Base-by-base conservation (phyloP, 2,888 invertebrate genomes). In the Carcina quercana region DNA sequence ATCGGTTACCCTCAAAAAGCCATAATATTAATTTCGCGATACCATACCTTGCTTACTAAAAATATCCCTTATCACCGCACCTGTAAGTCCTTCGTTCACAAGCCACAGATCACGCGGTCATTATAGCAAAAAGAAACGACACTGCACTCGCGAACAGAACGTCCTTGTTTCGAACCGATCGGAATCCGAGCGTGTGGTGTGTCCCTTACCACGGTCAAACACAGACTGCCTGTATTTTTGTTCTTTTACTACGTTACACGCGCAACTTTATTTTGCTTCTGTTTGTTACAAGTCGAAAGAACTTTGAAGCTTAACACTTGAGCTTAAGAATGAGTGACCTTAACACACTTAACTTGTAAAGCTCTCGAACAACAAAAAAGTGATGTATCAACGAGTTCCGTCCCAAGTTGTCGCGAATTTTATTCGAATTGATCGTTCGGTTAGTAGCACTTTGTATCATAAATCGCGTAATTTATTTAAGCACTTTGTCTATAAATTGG, bases 11-110 rank as follows among this genome's bases (percentile, higher is more conserved):
- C 75, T 68, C 60, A 53, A 53, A 56, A 58, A 62, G 5, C 58
- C 59, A 61, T 64, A 52, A 57, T 43, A n/a, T 45, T 38, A 54
- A 66, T 64, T 74, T 76, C 53, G 73, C 75, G 57, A 67, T 56
- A 49, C 32, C 38, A 35, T 33, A 15, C 29, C 19, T 30, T 38
- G 34, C 37, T 33, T 21, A 29, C 24, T 32, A 32, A 28, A 42
- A 32, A 13, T 33, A 29, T 32, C 26, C 34, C 34, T 31, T 31
- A 12, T 11, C 8, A 25, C 17, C 38, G 49, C 46, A 61, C 64
- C 58, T 61, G 45, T 22, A 25, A 21, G 17, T 38, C 35, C 28
- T 40, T 37, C 7, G 37, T 22, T 27, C 35, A 31, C 15, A 36
- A 22, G 30, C 30, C 38, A 37, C 39, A 12, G 25, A 28, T 13